Evolutionary conservation across 53 echinoderm and acorn worm species (phyloP), one percentile per base, ranked within the genome.

Genomic region (Patiria pectinifera): DNA sequence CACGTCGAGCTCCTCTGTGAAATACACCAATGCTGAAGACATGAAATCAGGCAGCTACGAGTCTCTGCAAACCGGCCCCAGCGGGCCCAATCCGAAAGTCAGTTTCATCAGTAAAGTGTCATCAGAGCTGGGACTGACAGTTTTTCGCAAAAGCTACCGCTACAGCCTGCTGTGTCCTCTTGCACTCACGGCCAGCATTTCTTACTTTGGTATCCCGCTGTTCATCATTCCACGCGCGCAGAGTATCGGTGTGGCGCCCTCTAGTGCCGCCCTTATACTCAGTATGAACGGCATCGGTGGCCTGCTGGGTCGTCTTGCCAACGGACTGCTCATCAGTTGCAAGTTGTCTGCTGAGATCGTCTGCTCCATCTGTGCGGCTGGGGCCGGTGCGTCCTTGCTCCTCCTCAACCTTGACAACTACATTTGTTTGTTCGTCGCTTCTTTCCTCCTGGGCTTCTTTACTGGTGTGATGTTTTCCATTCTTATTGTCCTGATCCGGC

Each of bases 321-420:
- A 76, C 76, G 76, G 76, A 11, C 76, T 76, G 76, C 23, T 76
- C 6, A 76, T 76, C 26, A 76, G 76, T n/a, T 76, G 76, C 18
- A 76, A 76, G 26, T 5, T 76, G 25, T 76, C 76, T 0, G 76
- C 76, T 43, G 76, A 76, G 76, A 6, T 11, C 11, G 76, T 76
- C 76, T 24, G 25, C 76, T 26, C 25, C 44, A 24, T 76, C 25
- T 76, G 23, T 76, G 25, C 44, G 25, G 76, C 76, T 43, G 76
- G 0, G 44, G 25, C 76, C 25, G 76, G 25, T 24, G 25, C 76
- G 22, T 76, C 76, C 3, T 5, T 76, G 76, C 25, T 76, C 76
- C 44, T 43, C 44, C 11, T 76, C 1, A 76, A 76, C 76, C 4
- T 11, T n/a, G 76, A 76, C 11, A 76, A n/a, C 44, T 76, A 22